Percentiles rank a stretch among this genome's conserved stretches.
Evolutionary conservation across 2,888 invertebrate species (phyloP).

Genomic region (Chrysolina haemoptera): DNA sequence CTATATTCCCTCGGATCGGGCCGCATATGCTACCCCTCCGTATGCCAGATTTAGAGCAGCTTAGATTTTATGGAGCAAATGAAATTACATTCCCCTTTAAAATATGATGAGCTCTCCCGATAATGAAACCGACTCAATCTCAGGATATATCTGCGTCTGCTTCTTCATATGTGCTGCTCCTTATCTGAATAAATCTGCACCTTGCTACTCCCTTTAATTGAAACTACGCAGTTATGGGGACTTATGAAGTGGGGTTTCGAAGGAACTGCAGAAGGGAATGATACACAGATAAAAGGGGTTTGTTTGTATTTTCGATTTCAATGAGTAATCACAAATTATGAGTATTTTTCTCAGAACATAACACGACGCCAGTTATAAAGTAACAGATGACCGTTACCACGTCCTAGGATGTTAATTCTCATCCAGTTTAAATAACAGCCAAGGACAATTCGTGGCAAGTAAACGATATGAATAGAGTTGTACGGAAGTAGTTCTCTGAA

Average conservation of each 20-base stretch:
- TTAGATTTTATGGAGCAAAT: slow-evolving; percentile 72
- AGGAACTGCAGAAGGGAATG: no score
- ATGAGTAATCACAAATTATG: no score
- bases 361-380: no score
- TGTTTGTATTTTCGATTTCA: no score
- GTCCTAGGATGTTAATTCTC: no score
- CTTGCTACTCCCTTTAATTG: slow-evolving; percentile 31
- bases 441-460: no score
- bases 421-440: no score
- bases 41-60: slow-evolving; percentile 69
- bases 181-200: slow-evolving; percentile 32
- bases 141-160: slow-evolving; percentile 46
- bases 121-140: slow-evolving; percentile 71
- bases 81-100: slow-evolving; percentile 72
- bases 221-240: slow-evolving; percentile 4
- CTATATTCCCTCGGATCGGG: slow-evolving; percentile 68
- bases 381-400: no score
- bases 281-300: no score
- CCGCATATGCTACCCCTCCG: slow-evolving; percentile 68
- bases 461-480: no score
- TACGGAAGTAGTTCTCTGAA: no score
- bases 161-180: slow-evolving; percentile 40
- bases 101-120: slow-evolving; percentile 72
- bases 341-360: no score
- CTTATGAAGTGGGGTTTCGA: background rate